Evolutionary conservation across 2,113 vertebrate species (phyloP).

Genomic region (Chrysemys picta): DNA sequence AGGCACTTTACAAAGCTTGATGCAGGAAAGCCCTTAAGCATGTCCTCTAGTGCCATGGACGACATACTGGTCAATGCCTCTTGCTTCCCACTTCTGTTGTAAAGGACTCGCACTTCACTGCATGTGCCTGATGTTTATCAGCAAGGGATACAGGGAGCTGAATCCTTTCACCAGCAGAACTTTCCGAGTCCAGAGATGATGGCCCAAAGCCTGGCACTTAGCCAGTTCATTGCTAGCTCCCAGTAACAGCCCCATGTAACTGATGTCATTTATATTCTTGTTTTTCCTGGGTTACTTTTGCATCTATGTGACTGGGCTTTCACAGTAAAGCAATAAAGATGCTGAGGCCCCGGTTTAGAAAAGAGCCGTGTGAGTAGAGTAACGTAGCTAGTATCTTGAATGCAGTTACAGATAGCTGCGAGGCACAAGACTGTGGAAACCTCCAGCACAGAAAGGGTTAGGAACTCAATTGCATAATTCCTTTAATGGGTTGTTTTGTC

Average conservation of each 20-base stretch:
- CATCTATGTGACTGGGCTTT: constrained; percentile 2
- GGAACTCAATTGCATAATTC: constrained; percentile 35
- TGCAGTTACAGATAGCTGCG: neutral
- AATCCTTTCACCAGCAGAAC: neutral
- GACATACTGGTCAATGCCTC: neutral
- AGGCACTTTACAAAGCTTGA: neutral
- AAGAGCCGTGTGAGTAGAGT: neutral
- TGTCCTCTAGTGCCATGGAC: neutral
- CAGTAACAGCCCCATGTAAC: neutral
- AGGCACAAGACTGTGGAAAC: constrained; percentile 54
- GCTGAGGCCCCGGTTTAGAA: constrained; percentile 15
- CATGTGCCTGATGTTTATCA: neutral
- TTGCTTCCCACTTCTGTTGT: neutral
- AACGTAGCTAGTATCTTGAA: constrained; percentile 9
- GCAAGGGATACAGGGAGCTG: neutral
- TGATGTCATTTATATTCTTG: neutral
- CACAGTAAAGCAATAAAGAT: constrained; percentile 16
- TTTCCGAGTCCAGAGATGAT: neutral
- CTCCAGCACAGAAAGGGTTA: constrained; percentile 34
- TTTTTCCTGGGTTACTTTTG: constrained; percentile 53
- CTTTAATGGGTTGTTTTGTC: constrained; percentile 65
- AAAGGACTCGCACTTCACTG: neutral
- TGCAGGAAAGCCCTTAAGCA: neutral
- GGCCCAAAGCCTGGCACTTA: neutral
- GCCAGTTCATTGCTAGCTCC: neutral